Conservation (phyloP, 2,113 vertebrate species). For the Nothoprocta pentlandii region DNA sequence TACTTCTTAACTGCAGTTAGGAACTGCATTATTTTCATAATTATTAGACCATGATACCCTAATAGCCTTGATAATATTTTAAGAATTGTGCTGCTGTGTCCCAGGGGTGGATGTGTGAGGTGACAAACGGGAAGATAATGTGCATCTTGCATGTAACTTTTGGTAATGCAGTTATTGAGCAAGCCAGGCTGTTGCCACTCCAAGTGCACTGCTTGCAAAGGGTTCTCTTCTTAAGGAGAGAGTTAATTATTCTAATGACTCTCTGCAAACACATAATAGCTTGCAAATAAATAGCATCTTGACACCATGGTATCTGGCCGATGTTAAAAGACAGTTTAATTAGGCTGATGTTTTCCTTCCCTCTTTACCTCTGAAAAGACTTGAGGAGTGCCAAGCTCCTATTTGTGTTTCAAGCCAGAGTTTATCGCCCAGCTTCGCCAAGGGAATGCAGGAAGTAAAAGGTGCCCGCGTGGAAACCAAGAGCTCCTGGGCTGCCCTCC, state of each 20-base stretch:
- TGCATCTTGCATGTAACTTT: background rate
- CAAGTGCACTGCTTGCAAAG: background rate
- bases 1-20: background rate
- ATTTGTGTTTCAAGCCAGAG: background rate
- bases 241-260: background rate
- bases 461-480: background rate
- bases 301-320: background rate
- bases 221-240: background rate
- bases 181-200: background rate
- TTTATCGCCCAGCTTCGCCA: background rate
- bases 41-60: background rate
- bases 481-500: background rate
- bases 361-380: background rate
- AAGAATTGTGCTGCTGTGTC: background rate
- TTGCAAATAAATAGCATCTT: background rate
- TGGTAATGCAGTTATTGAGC: background rate
- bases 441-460: background rate
- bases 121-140: background rate
- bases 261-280: background rate
- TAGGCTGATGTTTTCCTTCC: background rate
- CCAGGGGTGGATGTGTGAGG: background rate
- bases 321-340: background rate
- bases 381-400: accelerated
- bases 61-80: background rate
- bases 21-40: background rate